These are phyloP conservation scores for Trypoxylus dichotomus DNA, from an alignment of 1,140 invertebrate species.

Conservation along the genomic window DNA sequence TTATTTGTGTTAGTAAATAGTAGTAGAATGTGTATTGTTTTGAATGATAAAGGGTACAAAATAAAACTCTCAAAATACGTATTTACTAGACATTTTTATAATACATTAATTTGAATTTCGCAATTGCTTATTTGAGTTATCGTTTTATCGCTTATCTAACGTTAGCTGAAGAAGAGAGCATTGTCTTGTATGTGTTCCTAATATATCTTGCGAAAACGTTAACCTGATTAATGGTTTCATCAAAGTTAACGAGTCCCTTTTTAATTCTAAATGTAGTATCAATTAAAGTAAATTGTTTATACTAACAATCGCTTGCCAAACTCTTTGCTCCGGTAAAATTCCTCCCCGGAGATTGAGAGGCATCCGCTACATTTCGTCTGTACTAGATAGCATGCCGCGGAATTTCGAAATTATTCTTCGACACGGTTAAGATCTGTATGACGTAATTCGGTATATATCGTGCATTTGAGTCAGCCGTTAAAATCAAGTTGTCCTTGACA, in stretches of 20 bases:
- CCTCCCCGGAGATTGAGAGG: not conserved
- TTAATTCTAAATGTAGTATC: not conserved
- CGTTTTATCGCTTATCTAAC: too few relatives aligned
- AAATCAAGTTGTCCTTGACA: constrained; percentile 21
- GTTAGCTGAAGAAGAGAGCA: too few relatives aligned
- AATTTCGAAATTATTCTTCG: not conserved
- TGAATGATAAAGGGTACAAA: too few relatives aligned
- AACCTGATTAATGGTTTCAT: not conserved
- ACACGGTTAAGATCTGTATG: not conserved
- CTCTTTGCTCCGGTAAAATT: not conserved
- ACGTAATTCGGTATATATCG: constrained; percentile 3
- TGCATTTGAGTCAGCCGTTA: constrained; percentile 1
- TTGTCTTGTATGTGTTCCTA: too few relatives aligned
- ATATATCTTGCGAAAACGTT: not conserved
- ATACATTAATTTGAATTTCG: too few relatives aligned
- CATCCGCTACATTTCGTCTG: not conserved
- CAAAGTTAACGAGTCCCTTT: not conserved
- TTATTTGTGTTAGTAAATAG: too few relatives aligned
- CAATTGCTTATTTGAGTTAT: too few relatives aligned
- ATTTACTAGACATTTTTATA: too few relatives aligned
- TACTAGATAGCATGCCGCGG: not conserved
- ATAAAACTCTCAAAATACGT: too few relatives aligned
- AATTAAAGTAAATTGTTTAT: not conserved
- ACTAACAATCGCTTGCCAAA: not conserved
- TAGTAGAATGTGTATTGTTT: too few relatives aligned